phyloP scores from a whole-genome alignment of 2,113 vertebrate genomes.

The Columba livia region DNA sequence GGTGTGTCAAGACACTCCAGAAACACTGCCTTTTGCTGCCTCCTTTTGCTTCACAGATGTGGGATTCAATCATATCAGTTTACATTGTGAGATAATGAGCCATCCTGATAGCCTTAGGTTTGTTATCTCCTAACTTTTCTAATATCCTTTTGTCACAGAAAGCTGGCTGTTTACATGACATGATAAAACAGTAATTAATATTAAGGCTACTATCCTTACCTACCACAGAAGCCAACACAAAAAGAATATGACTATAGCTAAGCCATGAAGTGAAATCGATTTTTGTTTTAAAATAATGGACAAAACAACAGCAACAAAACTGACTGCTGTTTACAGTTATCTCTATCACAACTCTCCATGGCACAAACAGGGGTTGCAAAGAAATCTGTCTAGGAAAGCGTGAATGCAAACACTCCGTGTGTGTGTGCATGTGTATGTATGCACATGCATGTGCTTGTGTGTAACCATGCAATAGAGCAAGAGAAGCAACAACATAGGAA shows the following conservation, averaged over 20 bases:
- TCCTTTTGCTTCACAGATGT: not conserved
- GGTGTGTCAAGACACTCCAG: not conserved
- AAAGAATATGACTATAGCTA: not conserved
- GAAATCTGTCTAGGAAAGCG: not conserved
- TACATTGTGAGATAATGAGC: not conserved
- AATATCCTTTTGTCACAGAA: not conserved
- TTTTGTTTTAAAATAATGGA: not conserved
- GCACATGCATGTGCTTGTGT: too few species aligned
- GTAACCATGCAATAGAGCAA: not conserved
- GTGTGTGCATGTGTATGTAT: too few species aligned
- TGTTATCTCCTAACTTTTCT: not conserved
- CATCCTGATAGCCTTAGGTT: not conserved
- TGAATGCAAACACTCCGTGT: not conserved
- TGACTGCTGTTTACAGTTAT: not conserved
- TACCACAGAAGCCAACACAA: not conserved
- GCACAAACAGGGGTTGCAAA: not conserved
- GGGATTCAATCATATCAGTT: not conserved
- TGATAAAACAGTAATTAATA: not conserved
- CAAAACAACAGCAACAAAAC: fast-evolving
- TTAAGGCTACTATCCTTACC: not conserved
- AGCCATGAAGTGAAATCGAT: not conserved
- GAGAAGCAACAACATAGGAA: not conserved
- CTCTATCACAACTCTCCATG: not conserved
- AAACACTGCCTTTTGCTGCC: not conserved
- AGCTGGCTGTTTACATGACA: not conserved